Evolutionary conservation across 2,888 invertebrate genomes (phyloP), one percentile per base, ranked within the genome.

Genomic region (Apotomis betuletana): DNA sequence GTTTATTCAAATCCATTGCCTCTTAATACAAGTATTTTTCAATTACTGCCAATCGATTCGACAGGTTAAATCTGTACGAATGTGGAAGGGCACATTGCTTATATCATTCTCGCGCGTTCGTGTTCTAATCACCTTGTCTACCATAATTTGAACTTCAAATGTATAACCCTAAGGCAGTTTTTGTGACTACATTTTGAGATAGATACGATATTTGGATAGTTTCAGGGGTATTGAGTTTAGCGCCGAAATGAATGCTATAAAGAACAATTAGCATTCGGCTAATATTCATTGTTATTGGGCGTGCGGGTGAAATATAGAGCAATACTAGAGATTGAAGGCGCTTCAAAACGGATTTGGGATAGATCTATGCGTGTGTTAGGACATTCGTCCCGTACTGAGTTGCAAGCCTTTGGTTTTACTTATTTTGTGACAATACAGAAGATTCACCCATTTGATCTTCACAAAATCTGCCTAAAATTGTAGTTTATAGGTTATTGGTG

Each of bases 241-340:
- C 58, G 58, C 52, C 63, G 63, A 70, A 62, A 64, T 70, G 63
- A 64, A 64, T 44, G 69, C 52, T 41, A 70, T 70, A 70, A 70
- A 64, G 63, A 58, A 70, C 69, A 70, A 70, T 64, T 70, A 70
- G 59, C 64, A 59, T 54, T 44, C 49, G 52, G 59, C 64, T 70
- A 46, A 70, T 65, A 70, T 65, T 65, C 64, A 70, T 65, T 70
- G 70, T 60, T 70, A 65, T 70, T 70, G 69, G 64, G 44, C 54
- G 38, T 27, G 41, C 4, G 49, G 58, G 54, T 59, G 52, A 60
- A 51, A 69, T 69, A 63, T 58, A 58, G 57, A 38, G 41, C 69
- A 63, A 64, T 69, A 69, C 52, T 49, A 3, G 12, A 38, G 63
- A 70, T 59, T 52, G 69, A 70, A 49, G 51, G 62, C 27, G n/a